Percentiles rank a stretch among this genome's conserved stretches.
phyloP scores from a whole-genome alignment of 2,113 vertebrate genomes.

The Mirza zaza region DNA sequence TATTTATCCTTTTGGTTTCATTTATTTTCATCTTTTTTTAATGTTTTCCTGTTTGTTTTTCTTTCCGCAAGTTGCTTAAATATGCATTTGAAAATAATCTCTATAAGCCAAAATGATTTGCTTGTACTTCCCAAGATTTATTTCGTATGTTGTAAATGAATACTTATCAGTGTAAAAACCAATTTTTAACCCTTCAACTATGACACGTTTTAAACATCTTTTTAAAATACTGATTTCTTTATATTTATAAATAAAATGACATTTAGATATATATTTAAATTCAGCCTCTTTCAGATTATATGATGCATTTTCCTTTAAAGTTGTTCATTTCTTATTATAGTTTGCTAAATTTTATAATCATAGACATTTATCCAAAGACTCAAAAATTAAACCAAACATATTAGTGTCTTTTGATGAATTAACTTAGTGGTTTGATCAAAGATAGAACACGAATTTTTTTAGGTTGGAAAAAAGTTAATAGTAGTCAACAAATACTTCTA shows the following conservation, averaged over 20 bases:
- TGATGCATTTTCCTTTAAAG: constrained; percentile 20
- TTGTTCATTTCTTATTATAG: neutral
- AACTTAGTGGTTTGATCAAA: neutral
- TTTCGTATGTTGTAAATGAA: neutral
- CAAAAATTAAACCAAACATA: neutral
- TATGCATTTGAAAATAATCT: constrained; percentile 79
- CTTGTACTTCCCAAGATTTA: neutral
- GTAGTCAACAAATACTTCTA: neutral
- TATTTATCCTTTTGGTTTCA: constrained; percentile 70
- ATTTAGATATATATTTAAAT: constrained; percentile 20
- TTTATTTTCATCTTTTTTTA: constrained; percentile 23
- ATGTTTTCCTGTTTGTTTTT: constrained; percentile 65
- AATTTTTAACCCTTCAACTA: constrained; percentile 35
- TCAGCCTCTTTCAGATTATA: neutral
- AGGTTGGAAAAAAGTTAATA: neutral
- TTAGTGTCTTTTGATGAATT: neutral
- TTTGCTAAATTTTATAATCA: constrained; percentile 35
- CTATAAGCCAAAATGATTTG: neutral
- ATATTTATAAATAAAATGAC: constrained; percentile 28
- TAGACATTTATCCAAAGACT: neutral
- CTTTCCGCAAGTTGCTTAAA: constrained; percentile 65
- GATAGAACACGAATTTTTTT: neutral
- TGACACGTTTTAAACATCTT: constrained; percentile 14
- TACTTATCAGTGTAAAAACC: neutral
- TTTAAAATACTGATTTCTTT: neutral